A percentile compares a stretch with the other conserved stretches of the same genome.
These are phyloP conservation scores for Butastur rufipennis DNA, from an alignment of 2,113 vertebrate species.

Conservation along the genomic window DNA sequence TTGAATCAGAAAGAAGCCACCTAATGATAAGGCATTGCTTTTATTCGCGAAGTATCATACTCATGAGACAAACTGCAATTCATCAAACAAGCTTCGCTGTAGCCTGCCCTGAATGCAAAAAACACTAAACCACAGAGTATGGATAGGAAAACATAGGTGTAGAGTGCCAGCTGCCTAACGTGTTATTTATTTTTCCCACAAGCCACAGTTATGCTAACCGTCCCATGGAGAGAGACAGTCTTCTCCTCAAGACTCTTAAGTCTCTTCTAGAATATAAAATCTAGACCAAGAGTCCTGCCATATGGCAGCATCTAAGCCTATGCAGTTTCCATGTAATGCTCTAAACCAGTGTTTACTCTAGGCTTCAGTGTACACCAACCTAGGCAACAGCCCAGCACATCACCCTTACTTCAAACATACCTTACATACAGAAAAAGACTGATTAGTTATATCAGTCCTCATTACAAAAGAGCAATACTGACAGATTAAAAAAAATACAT, in stretches of 20 bases:
- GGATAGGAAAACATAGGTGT: background rate
- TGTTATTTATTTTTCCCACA: background rate
- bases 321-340: background rate
- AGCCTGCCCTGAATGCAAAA: background rate
- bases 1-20: background rate
- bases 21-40: background rate
- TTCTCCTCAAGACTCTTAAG: background rate
- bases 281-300: background rate
- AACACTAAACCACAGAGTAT: background rate
- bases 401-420: background rate
- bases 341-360: background rate
- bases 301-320: background rate
- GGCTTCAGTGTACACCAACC: rapidly evolving
- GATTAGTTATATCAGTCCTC: background rate
- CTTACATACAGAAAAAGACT: background rate
- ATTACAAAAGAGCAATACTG: background rate
- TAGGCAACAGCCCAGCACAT: background rate
- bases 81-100: background rate
- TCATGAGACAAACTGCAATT: background rate
- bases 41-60: background rate
- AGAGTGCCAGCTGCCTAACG: background rate
- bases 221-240: background rate
- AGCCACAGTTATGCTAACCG: background rate
- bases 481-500: background rate
- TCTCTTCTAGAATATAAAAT: background rate